phyloP scores from a whole-genome alignment of 2,797 vertebrate species.

The Propithecus deckenii region DNA sequence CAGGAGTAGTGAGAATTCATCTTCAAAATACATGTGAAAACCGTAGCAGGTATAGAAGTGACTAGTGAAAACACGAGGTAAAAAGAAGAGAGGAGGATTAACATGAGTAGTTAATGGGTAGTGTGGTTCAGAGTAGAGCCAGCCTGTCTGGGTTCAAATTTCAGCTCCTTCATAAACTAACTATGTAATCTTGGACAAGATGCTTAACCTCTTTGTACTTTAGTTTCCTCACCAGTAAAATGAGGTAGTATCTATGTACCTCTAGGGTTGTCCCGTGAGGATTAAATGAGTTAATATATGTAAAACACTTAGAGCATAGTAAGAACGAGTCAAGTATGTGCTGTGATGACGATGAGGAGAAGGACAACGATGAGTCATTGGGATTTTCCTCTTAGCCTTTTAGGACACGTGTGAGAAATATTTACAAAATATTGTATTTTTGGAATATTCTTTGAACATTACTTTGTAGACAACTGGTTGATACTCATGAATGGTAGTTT shows the following conservation, averaged over 20 bases:
- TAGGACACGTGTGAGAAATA: conserved; percentile 14
- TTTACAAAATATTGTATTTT: neutral
- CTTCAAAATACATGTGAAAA: neutral
- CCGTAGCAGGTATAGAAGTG: neutral
- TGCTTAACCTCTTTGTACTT: neutral
- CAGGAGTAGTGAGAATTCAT: neutral
- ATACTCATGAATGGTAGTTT: conserved; percentile 22
- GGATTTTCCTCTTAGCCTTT: neutral
- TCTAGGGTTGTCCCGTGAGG: neutral
- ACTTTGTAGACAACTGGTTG: neutral
- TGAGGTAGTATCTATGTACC: neutral
- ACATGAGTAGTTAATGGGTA: neutral
- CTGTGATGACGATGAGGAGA: neutral
- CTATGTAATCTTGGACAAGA: neutral
- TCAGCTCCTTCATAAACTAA: neutral
- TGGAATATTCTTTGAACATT: neutral
- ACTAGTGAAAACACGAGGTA: neutral
- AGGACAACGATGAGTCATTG: neutral
- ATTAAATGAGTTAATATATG: neutral
- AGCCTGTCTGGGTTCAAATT: neutral
- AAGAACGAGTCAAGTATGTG: neutral
- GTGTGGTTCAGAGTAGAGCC: neutral
- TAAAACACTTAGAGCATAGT: neutral
- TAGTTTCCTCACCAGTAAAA: neutral
- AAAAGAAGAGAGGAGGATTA: neutral